A percentile compares a stretch with the other conserved stretches of the same genome.
phyloP scores from a whole-genome alignment of 1,140 invertebrate genomes.

The Brachionus koreanus region DNA sequence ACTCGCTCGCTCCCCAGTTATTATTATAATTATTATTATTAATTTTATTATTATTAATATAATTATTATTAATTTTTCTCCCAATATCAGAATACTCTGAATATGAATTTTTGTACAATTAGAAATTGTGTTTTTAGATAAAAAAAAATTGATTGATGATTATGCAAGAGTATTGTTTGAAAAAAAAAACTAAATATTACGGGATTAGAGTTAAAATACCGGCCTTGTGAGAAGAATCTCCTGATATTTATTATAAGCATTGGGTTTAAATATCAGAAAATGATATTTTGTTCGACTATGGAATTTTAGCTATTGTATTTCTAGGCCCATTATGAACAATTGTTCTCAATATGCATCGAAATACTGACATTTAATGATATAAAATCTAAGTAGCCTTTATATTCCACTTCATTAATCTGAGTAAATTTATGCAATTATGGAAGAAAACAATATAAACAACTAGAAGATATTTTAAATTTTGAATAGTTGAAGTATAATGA shows the following conservation, averaged over 20 bases:
- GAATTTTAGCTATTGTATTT: not conserved
- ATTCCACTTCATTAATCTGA: not conserved
- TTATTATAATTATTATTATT: too few species aligned
- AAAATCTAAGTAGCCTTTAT: not conserved
- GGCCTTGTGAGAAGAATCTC: not conserved
- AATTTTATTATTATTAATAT: too few species aligned
- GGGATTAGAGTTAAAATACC: not conserved
- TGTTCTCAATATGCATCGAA: not conserved
- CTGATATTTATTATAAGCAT: not conserved
- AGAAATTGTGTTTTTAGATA: too few species aligned
- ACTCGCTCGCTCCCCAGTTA: too few species aligned
- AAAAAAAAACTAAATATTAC: not conserved
- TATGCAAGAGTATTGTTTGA: not conserved
- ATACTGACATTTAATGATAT: not conserved
- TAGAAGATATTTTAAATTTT: not conserved
- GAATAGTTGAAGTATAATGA: not conserved
- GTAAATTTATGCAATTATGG: not conserved
- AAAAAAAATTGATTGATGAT: not conserved
- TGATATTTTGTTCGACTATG: not conserved
- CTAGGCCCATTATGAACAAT: not conserved
- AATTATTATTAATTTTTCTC: too few species aligned
- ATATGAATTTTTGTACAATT: too few species aligned
- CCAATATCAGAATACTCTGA: too few species aligned
- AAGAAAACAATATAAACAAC: not conserved
- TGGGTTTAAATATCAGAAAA: not conserved